Evolutionary conservation across 2,888 invertebrate species (phyloP), one percentile per base, ranked within the genome.

Genomic region (Fabriciana adippe): DNA sequence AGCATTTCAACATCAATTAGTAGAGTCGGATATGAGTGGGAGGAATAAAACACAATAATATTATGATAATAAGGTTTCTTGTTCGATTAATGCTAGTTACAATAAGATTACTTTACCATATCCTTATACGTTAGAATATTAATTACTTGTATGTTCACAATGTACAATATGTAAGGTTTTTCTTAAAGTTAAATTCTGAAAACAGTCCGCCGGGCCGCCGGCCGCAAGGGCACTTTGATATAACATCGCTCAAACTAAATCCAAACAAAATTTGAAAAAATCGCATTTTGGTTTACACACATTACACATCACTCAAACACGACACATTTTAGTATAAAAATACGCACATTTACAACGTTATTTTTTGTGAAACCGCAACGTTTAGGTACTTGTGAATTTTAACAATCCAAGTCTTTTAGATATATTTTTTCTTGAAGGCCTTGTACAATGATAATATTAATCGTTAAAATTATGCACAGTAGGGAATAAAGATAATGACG

Each of bases 21-120:
- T 35, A 16, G 14, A 50, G 1, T 60, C 50, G 8, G 14, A 35
- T 8, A 21, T n/a, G 31, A 50, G 26, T 14, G 15, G 60, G 60
- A 18, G 2, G 35, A 91, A 89, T 90, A 82, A 92, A 92, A 92
- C 87, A 83, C 86, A 81, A 68, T 67, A 70, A 78, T 90, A 88
- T 88, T 92, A 92, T 92, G 92, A 92, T 92, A 92, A 92, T 92
- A 92, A 92, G 91, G 91, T 92, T 92, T 92, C 86, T 92, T 92
- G 90, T 92, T 92, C 83, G 90, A 90, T 90, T 90, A 92, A 87
- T 90, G 79, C 92, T 92, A 92, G 86, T 90, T 92, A 91, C 89
- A 91, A 87, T 92, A 91, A 91, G 89, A 90, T 92, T 92, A 91
- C 85, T 84, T 89, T 88, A 89, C 85, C 84, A 84, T 85, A 81